Evolutionary conservation across 1,140 invertebrate genomes (phyloP), one percentile per base, ranked within the genome.

Genomic region (Limonius californicus): DNA sequence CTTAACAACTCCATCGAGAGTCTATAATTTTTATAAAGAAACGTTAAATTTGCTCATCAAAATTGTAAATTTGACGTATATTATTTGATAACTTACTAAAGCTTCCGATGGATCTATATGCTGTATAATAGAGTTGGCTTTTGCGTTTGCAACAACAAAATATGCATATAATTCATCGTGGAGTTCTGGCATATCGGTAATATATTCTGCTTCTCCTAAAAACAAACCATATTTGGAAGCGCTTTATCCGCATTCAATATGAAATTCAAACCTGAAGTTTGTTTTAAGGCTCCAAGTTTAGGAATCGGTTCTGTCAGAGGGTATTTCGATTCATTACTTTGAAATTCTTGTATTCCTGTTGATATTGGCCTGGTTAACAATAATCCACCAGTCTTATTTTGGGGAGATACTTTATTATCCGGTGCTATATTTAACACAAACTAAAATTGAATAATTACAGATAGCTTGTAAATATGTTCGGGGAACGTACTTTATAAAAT

Each of bases 401-500:
- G 78, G 1, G 73, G 62, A 56, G 78, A 77, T 2, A 82, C 63
- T 23, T 63, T 56, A 12, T 74, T 74, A 18, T 76, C 62, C 2
- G 81, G 78, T 47, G 76, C 74, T 9, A 83, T 71, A 32, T 77
- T 79, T 15, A 87, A 68, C 11, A 85, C 69, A 56, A 79, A 83
- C 82, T 86, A 68, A 47, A 16, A 32, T n/a, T n/a, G n/a, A n/a
- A n/a, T 23, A 23, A 20, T 9, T 3, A 19, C 12, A 18, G 2
- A 56, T 30, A 11, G 27, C 12, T 56, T 11, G 20, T 27, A 32
- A 6, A 18, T 56, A 32, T 32, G 11, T 32, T 6, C 27, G 27
- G n/a, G n/a, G n/a, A n/a, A n/a, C n/a, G n/a, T 77, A 89, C 87
- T 80, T 91, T 92, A 70, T 91, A 94, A 64, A 94, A 86, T 16